Base-by-base conservation (phyloP, 2,113 vertebrate species). In the Paracanthobrama guichenoti region DNA sequence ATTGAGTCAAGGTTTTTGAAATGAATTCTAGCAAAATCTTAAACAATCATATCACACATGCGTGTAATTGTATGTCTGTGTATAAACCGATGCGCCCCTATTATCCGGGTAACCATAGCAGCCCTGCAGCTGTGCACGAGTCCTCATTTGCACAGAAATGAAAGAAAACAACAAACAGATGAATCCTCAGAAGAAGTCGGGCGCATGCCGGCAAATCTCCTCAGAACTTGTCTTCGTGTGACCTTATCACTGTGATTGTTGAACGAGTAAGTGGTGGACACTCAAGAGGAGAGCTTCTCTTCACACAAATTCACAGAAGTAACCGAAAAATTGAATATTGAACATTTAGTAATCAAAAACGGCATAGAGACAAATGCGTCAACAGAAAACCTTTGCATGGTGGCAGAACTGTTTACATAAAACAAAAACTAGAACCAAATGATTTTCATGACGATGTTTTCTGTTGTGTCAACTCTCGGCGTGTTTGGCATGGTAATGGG, bases 121-220 rank as follows among this genome's bases (percentile, higher is more conserved):
- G 85, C 85, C 50, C 24, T 11, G 55, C 84, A 84, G 84, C 73
- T 83, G 80, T 59, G 60, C 81, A 79, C 71, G 62, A 18, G 64
- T 71, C 75, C 77, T 80, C 82, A 87, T 85, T 87, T 87, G 84
- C 84, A 87, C 76, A 81, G 84, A 84, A 89, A 85, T 84, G 71
- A 85, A 84, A 82, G 67, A 66, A 79, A 86, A 80, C 73, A 83
- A 80, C 84, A 87, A 87, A 87, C 62, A 80, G 75, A 79, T 24
- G 55, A 79, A 79, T 85, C 44, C 67, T 67, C 7, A 39, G 79
- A 44, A 85, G 73, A 87, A 42, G 62, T 81, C n/a, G 3, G 79
- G 72, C 24, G 76, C 73, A 57, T 26, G 57, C 55, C 6, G 26
- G 67, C 66, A n/a, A 71, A 50, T 57, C 69, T 28, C 71, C 81